phyloP scores from a whole-genome alignment of 2,113 vertebrate genomes.

The Tylochromis polylepis region DNA sequence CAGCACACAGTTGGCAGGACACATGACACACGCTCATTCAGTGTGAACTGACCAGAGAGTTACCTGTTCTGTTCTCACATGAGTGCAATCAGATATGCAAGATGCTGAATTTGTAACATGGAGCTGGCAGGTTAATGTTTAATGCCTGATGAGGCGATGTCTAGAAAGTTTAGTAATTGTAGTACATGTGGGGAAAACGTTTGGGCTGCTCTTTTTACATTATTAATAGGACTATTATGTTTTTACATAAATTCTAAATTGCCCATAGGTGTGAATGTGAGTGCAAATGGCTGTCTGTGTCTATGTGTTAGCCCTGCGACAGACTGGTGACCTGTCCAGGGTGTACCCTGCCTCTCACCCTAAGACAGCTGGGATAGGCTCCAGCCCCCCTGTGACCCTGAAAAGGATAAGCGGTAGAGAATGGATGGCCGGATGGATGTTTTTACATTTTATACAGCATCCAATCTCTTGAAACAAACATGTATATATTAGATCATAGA shows the following conservation, averaged over 20 bases:
- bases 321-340: no score
- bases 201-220: accelerated
- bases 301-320: no score
- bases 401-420: no score
- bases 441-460: not conserved
- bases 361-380: no score
- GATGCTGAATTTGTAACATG: not conserved
- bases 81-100: not conserved
- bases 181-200: not conserved
- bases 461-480: not conserved
- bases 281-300: no score
- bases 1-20: not conserved
- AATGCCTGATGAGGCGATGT: not conserved
- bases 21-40: not conserved
- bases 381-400: no score
- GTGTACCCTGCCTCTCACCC: no score
- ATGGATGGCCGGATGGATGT: no score
- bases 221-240: not conserved
- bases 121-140: not conserved
- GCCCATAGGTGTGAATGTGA: no score
- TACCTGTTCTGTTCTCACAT: not conserved
- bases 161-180: not conserved
- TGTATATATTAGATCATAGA: not conserved
- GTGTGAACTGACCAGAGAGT: not conserved
- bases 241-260: no score